phyloP scores from a whole-genome alignment of 2,113 vertebrate genomes.

The Felis chaus region DNA sequence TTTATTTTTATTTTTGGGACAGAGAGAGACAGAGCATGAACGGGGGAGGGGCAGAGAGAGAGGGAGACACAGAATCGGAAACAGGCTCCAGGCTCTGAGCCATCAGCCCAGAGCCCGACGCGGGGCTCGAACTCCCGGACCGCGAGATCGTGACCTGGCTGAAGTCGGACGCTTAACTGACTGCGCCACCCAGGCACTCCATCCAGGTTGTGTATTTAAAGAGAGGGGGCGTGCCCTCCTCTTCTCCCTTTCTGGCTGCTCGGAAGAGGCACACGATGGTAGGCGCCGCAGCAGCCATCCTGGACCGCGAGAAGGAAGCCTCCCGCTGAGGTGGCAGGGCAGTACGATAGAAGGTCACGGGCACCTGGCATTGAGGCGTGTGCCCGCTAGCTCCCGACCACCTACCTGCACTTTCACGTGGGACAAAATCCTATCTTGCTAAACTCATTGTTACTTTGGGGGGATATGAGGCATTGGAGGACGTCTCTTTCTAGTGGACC shows the following conservation, averaged over 20 bases:
- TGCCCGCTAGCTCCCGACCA: accelerated
- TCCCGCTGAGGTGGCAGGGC: background rate
- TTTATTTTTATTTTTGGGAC: too few species aligned
- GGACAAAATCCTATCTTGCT: background rate
- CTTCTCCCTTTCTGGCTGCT: background rate
- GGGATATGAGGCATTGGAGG: background rate
- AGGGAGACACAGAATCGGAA: too few species aligned
- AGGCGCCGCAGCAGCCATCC: background rate
- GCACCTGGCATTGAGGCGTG: too few species aligned
- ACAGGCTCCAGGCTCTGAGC: too few species aligned
- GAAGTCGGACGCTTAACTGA: too few species aligned
- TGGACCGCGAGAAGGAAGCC: background rate
- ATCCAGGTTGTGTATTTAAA: background rate
- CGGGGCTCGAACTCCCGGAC: too few species aligned
- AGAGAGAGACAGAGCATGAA: too few species aligned
- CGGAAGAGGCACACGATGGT: background rate
- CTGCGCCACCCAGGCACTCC: too few species aligned
- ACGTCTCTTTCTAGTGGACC: background rate
- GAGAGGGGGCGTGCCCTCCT: accelerated
- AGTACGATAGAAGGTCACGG: background rate
- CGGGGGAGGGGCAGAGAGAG: too few species aligned
- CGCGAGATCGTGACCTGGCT: too few species aligned
- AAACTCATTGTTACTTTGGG: background rate
- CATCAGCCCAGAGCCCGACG: too few species aligned
- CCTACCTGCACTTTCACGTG: background rate